These are phyloP conservation scores for Chitala chitala DNA, from an alignment of 2,113 vertebrate species.

Conservation along the genomic window DNA sequence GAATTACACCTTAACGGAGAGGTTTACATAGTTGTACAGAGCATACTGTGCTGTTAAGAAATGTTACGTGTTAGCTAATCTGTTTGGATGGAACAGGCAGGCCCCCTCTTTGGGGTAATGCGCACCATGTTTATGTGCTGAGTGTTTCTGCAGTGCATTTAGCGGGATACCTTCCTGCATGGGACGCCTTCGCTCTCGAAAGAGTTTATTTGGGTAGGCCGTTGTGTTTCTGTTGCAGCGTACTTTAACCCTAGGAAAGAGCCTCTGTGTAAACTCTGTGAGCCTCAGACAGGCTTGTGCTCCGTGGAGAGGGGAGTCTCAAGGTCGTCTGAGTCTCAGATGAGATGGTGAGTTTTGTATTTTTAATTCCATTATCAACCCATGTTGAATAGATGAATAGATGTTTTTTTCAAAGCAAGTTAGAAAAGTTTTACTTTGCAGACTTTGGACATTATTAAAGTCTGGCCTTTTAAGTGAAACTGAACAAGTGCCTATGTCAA, in stretches of 20 bases:
- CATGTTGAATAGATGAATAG: background rate
- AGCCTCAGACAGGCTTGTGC: background rate
- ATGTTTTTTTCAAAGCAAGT: background rate
- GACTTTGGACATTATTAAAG: background rate
- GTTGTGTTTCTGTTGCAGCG: background rate
- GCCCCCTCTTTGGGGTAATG: background rate
- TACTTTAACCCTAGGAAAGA: background rate
- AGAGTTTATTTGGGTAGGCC: background rate
- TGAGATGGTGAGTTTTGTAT: background rate
- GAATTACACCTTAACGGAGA: slow-evolving; percentile 9
- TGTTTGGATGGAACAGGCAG: slow-evolving; percentile 9
- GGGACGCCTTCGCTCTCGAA: background rate
- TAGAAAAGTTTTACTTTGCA: background rate
- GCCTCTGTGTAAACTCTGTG: background rate
- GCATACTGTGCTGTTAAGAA: background rate
- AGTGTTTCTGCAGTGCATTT: background rate
- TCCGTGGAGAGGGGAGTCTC: background rate
- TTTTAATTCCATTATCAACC: background rate
- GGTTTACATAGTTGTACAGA: slow-evolving; percentile 23
- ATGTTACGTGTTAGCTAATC: slow-evolving; percentile 6
- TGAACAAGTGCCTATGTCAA: background rate
- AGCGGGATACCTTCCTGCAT: background rate
- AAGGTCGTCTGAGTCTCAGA: background rate
- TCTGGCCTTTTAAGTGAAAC: background rate
- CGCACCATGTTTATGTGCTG: slow-evolving; percentile 5